phyloP scores from a whole-genome alignment of 2,888 invertebrate genomes.

The Orthonychiurus folsomi region DNA sequence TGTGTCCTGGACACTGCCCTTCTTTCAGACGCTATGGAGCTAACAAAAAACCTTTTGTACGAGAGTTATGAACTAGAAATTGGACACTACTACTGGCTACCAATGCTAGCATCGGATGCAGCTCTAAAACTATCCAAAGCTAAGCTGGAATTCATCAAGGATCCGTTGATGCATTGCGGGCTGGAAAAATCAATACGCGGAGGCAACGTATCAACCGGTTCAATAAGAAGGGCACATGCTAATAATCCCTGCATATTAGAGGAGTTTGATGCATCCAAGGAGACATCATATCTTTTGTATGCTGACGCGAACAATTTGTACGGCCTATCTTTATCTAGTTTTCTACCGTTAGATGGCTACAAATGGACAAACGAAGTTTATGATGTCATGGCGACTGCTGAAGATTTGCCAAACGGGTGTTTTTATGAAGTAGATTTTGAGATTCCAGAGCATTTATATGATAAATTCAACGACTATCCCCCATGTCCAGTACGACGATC shows the following conservation, averaged over 20 bases:
- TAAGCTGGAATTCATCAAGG: conserved; percentile 33
- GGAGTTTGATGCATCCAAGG: conserved; percentile 6
- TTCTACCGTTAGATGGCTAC: conserved; percentile 9
- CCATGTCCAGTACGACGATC: conserved; percentile 1
- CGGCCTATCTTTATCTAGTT: background rate
- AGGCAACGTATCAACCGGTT: conserved; percentile 17
- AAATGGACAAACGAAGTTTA: background rate
- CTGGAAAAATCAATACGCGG: conserved; percentile 20
- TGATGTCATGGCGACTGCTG: too few species aligned
- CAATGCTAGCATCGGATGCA: conserved; percentile 15
- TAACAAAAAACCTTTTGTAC: conserved; percentile 13
- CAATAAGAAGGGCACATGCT: conserved; percentile 27
- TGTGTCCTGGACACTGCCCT: conserved; percentile 13
- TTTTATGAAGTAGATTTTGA: conserved; percentile 15
- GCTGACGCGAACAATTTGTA: conserved; percentile 20
- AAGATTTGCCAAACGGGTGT: background rate
- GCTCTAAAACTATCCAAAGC: conserved; percentile 25
- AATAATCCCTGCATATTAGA: conserved; percentile 26
- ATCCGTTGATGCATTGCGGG: conserved; percentile 33
- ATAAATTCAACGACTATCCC: conserved; percentile 12
- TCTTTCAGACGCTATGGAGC: conserved; percentile 13
- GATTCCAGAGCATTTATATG: conserved; percentile 4
- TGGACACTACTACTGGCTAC: conserved; percentile 19
- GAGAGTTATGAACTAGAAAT: conserved; percentile 13
- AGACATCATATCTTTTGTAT: conserved; percentile 19